Conservation (phyloP, 2,888 invertebrate species). For the Heliconius charithonia region DNA sequence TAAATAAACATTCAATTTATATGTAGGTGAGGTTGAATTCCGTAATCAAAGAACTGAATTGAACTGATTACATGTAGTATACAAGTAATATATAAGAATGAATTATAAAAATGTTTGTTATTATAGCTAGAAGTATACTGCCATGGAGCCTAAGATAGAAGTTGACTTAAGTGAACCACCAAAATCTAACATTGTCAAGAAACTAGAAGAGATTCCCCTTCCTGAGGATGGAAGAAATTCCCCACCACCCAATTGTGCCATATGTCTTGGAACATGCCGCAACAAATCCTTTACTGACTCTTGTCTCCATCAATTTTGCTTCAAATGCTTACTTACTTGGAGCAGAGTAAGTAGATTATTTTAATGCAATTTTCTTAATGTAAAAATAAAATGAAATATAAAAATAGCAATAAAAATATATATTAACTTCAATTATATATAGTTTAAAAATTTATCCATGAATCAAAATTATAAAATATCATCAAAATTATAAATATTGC, state of each 20-base stretch:
- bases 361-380: neutral
- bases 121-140: conserved; percentile 22
- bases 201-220: conserved; percentile 78
- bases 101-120: neutral
- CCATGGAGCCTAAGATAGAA: conserved; percentile 66
- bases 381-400: neutral
- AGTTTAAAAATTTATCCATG: neutral
- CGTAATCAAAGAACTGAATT: neutral
- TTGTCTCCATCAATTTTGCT: conserved; percentile 97
- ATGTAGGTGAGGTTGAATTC: neutral
- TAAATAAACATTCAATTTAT: neutral
- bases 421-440: too few species aligned
- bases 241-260: conserved; percentile 95
- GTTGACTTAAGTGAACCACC: conserved; percentile 64
- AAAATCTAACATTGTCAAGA: conserved; percentile 76
- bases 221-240: conserved; percentile 77
- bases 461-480: neutral
- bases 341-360: conserved; percentile 86
- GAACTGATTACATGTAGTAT: neutral
- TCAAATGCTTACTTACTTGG: conserved; percentile 96
- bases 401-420: neutral
- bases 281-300: conserved; percentile 96
- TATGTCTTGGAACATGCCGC: conserved; percentile 93
- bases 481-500: too few species aligned
- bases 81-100: neutral